Evolutionary conservation across 2,888 invertebrate species (phyloP).

Genomic region (Eristalis pertinax): DNA sequence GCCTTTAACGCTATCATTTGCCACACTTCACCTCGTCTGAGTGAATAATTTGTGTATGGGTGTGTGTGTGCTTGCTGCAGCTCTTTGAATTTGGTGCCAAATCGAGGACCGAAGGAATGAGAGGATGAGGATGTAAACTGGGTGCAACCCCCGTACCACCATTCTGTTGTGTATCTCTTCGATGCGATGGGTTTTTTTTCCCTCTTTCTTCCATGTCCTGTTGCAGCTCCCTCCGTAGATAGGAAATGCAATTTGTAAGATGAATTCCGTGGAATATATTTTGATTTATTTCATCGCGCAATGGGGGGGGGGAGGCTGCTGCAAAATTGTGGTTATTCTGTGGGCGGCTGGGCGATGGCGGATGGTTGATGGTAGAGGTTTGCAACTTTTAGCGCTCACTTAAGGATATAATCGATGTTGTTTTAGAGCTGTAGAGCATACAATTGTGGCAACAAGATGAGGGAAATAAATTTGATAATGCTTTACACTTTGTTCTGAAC

Average conservation of each 20-base stretch:
- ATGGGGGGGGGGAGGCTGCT: slow-evolving; percentile 20
- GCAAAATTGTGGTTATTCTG: neutral
- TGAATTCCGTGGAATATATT: slow-evolving; percentile 71
- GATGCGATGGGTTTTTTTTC: slow-evolving; percentile 12
- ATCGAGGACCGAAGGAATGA: slow-evolving; percentile 22
- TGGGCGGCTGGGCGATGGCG: neutral
- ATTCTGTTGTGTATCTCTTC: slow-evolving; percentile 4
- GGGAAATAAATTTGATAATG: slow-evolving; percentile 48
- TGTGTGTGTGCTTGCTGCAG: slow-evolving; percentile 33
- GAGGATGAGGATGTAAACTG: neutral
- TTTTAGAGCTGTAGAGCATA: neutral
- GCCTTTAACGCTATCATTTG: slow-evolving; percentile 31
- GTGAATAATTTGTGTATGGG: slow-evolving; percentile 59
- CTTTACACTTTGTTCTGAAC: slow-evolving; percentile 20
- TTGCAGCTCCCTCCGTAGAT: slow-evolving; percentile 67
- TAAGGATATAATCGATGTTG: slow-evolving; percentile 40
- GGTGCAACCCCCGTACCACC: slow-evolving; percentile 5
- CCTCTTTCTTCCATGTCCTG: slow-evolving; percentile 45
- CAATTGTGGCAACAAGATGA: slow-evolving; percentile 40
- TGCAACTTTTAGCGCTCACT: slow-evolving; percentile 51
- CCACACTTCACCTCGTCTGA: slow-evolving; percentile 32
- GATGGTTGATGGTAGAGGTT: neutral
- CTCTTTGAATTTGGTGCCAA: slow-evolving; percentile 53
- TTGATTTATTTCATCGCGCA: slow-evolving; percentile 65
- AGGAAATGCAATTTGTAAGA: slow-evolving; percentile 72